Evolutionary conservation across 2,888 invertebrate genomes (phyloP), one percentile per base, ranked within the genome.

Genomic region (Drymonia ruficornis): DNA sequence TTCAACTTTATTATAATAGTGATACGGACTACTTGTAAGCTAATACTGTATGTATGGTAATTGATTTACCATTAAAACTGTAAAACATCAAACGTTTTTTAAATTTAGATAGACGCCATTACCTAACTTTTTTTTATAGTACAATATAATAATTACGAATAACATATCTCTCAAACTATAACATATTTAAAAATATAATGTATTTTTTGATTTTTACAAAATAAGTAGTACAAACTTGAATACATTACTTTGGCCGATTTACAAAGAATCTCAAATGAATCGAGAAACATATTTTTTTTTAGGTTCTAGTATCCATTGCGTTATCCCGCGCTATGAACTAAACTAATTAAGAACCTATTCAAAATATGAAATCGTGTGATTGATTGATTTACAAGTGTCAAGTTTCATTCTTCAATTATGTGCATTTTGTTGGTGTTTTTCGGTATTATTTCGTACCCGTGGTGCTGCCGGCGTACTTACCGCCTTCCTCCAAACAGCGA

Each of bases 51-150:
- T 71, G 75, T 74, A 72, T 60, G 84, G 82, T 84, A 81, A 80
- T 74, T 67, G 70, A 79, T 75, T 80, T 83, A 78, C 84, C 82
- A 83, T 76, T 72, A 70, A n/a, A 69, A 72, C 65, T 64, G 60
- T 59, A 61, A 52, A 59, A 56, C 36, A 55, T 51, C 52, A 43
- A 42, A 50, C 9, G 19, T 50, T 50, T 42, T 42, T 42, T 42
- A 52, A 31, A 42, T 47, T 42, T 43, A 12, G 36, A 46, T 45
- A 52, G 9, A 42, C 31, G 9, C 11, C 11, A 31, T 3, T 31
- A 31, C 8, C 9, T 2, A 31, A 11, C 31, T 42, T 18, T 16
- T 18, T 16, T 18, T 18, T 42, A 18, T 9, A 18, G 3, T 42
- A 42, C 15, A 16, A 15, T 18, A 16, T 16, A 18, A 42, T 18